Evolutionary conservation across 2,113 vertebrate species (phyloP).

Genomic region (Tychaedon coryphoeus): DNA sequence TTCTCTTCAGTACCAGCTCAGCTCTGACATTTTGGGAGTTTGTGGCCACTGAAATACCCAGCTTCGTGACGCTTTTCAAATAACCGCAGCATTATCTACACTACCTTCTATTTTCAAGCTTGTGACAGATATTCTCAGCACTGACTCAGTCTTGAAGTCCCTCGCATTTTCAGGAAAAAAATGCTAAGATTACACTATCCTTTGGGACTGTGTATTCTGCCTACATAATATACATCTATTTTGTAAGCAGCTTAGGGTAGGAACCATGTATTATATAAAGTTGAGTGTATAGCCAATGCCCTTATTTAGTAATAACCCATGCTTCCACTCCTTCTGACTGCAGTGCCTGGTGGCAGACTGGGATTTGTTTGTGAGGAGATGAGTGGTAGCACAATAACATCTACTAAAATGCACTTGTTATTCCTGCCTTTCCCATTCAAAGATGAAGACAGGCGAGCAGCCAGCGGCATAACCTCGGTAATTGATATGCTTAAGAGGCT

Average conservation of each 20-base stretch:
- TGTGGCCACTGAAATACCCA: background rate
- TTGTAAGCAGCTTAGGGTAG: conserved; percentile 9
- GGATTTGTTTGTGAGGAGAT: background rate
- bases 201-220: background rate
- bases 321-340: background rate
- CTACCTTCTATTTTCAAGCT: background rate
- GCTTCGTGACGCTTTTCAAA: background rate
- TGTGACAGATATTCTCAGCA: background rate
- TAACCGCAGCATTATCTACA: background rate
- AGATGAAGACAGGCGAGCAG: background rate
- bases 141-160: background rate
- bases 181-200: background rate
- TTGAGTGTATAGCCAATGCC: background rate
- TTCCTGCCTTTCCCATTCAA: background rate
- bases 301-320: conserved; percentile 30
- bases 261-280: background rate
- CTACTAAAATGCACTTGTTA: background rate
- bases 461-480: background rate
- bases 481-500: background rate
- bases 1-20: background rate
- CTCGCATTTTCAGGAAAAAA: conserved; percentile 11
- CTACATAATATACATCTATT: background rate
- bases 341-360: background rate
- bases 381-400: background rate
- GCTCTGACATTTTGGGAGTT: background rate